Evolutionary conservation across 2,888 invertebrate species (phyloP).

Genomic region (Sarcophaga rosellei): DNA sequence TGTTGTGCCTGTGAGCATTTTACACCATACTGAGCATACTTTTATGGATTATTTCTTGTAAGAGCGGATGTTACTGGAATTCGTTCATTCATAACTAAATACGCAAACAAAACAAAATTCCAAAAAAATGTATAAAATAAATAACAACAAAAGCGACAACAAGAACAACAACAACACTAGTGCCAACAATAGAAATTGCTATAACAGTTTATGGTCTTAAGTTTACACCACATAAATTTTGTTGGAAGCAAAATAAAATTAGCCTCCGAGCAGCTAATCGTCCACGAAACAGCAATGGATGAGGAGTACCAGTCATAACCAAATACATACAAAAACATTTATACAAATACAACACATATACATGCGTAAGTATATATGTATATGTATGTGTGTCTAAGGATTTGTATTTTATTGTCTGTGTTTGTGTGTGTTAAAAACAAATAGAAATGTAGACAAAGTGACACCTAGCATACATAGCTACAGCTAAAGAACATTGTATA

Average conservation of each 20-base stretch:
- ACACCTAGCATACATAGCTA: background rate
- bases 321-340: background rate
- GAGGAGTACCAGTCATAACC: conserved; percentile 50
- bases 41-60: conserved; percentile 25
- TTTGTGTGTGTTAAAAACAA: background rate
- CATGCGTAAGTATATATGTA: background rate
- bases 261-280: conserved; percentile 73
- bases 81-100: conserved; percentile 19
- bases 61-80: conserved; percentile 10
- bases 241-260: conserved; percentile 74
- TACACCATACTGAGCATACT: background rate
- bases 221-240: conserved; percentile 78
- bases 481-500: background rate
- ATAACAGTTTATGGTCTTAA: conserved; percentile 77
- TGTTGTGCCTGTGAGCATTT: background rate
- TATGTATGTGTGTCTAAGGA: background rate
- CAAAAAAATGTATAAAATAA: background rate
- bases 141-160: background rate
- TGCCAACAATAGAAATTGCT: conserved; percentile 60
- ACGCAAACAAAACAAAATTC: background rate
- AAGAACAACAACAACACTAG: conserved; percentile 50
- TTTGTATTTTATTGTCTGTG: background rate
- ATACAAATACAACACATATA: too few relatives aligned
- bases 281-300: conserved; percentile 72
- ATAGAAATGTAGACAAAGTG: conserved; percentile 17